Evolutionary conservation across 2,113 vertebrate species (phyloP).

Genomic region (Aspiorhynchus laticeps): DNA sequence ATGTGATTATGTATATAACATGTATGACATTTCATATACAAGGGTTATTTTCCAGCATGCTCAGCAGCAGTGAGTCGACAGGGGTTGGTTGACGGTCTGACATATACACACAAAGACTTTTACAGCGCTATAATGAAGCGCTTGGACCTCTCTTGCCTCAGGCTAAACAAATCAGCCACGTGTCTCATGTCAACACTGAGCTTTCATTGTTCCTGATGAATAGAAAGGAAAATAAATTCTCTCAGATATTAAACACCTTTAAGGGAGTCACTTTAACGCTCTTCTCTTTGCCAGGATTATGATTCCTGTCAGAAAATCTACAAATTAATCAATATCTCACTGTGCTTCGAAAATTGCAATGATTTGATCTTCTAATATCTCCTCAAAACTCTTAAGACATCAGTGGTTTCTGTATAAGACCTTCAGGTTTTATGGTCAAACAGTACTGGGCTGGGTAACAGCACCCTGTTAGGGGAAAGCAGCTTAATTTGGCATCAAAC

Average conservation of each 20-base stretch:
- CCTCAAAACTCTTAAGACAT: neutral
- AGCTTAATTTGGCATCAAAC: neutral
- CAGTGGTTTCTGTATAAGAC: neutral
- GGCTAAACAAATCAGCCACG: constrained; percentile 10
- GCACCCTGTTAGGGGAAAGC: neutral
- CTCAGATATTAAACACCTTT: neutral
- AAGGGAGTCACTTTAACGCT: neutral
- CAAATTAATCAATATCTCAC: neutral
- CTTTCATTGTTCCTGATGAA: neutral
- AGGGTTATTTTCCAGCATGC: constrained; percentile 47
- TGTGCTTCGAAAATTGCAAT: neutral
- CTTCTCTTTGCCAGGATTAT: neutral
- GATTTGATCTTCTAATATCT: neutral
- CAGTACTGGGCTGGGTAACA: neutral
- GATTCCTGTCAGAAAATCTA: neutral
- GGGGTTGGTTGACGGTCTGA: neutral
- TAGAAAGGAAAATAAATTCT: neutral
- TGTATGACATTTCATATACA: constrained; percentile 32
- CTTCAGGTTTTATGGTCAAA: neutral
- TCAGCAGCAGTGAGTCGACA: constrained; percentile 14
- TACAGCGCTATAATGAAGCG: neutral
- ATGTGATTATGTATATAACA: neutral
- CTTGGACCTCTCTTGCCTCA: neutral
- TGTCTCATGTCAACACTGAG: constrained; percentile 6
- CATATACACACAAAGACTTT: constrained; percentile 15